Evolutionary conservation across 1,140 invertebrate species (phyloP), one percentile per base, ranked within the genome.

Genomic region (Ladona fulva): DNA sequence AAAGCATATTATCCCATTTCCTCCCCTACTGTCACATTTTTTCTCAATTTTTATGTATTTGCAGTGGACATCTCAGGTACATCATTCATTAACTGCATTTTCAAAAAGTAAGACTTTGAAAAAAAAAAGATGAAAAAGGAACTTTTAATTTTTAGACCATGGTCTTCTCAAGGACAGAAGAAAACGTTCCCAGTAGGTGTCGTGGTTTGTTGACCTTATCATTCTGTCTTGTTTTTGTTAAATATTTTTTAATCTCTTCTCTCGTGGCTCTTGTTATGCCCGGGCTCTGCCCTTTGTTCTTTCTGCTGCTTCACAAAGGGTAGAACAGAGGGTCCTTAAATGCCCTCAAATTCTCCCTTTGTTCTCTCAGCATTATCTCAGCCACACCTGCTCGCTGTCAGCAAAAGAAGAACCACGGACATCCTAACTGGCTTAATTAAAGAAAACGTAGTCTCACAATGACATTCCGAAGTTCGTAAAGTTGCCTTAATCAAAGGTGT

Each of bases 401-500:
- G 14, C 52, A 16, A 22, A 66, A 66, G 52, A 37, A 66, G 52
- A 66, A 66, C 14, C 52, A 66, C 52, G 12, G 12, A 12, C 52
- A 12, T 66, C 52, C 52, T 66, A 66, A 16, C 52, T 66, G 52
- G 52, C 52, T 66, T 66, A 66, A 37, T 37, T 37, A 37, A 37
- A 37, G 29, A 37, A 37, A 37, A 37, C 1, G 52, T 66, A 66
- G 52, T 66, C 52, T 66, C n/a, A 37, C n/a, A 22, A 66, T 66
- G 52, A 66, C 52, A 66, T 66, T 66, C 52, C 52, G 52, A 66
- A 66, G 52, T 66, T 66, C 3, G 14, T 66, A 66, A 66, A 66
- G 52, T 66, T 66, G 52, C 52, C 52, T 66, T 66, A 66, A 19
- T 66, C 52, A 66, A 66, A 66, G 52, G 52, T 66, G 52, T 66